A percentile compares a stretch with the other conserved stretches of the same genome.
Conservation (phyloP, 2,888 invertebrate species). For the Galeruca laticollis region DNA sequence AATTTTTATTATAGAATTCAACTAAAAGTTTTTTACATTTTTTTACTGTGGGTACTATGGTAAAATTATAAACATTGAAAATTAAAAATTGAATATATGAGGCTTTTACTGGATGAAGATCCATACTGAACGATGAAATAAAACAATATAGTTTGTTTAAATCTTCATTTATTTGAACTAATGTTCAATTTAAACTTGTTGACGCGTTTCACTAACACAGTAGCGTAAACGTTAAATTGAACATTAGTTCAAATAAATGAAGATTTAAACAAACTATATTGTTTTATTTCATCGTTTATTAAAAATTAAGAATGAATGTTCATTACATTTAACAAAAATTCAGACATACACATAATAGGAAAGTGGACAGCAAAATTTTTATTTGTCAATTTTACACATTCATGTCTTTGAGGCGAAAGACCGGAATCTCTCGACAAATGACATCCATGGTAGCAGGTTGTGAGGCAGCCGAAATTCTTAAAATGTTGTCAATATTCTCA, state of each 20-base stretch:
- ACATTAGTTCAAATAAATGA: too few species aligned
- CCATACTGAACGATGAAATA: too few species aligned
- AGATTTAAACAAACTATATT: too few species aligned
- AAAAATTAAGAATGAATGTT: too few species aligned
- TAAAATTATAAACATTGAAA: conserved; percentile 16
- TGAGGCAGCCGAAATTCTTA: conserved; percentile 3
- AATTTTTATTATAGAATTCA: conserved; percentile 4
- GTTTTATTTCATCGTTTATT: too few species aligned
- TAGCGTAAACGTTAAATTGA: too few species aligned
- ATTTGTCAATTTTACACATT: conserved; percentile 9
- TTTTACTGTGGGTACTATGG: conserved; percentile 14
- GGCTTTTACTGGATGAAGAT: too few species aligned
- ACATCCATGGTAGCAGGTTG: conserved; percentile 11
- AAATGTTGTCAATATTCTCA: conserved; percentile 13
- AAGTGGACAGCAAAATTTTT: conserved; percentile 11
- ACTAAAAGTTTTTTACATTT: conserved; percentile 10
- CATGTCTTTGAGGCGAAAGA: conserved; percentile 8
- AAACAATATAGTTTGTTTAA: too few species aligned
- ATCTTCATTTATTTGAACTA: too few species aligned
- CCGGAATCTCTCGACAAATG: conserved; percentile 10
- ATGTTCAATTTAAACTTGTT: too few species aligned
- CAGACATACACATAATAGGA: not conserved
- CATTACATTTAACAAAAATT: not conserved
- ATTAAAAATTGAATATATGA: too few species aligned
- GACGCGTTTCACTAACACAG: too few species aligned